These are phyloP conservation scores for Drosophila tani DNA, from an alignment of 1,140 invertebrate species.

Conservation along the genomic window DNA sequence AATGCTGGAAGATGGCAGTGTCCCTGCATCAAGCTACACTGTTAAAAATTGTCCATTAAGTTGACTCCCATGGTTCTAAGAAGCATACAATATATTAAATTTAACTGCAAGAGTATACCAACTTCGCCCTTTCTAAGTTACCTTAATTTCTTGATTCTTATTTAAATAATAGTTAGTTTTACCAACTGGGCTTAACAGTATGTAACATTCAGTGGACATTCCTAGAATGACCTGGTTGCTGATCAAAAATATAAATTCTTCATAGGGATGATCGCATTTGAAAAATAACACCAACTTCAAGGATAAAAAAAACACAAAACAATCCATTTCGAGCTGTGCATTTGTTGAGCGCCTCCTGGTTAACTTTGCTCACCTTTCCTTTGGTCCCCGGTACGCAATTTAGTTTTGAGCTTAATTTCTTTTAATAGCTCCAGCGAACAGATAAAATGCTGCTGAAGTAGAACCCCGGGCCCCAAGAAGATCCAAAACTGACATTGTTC, in stretches of 20 bases:
- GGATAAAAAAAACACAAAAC: not conserved
- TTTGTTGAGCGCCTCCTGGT: slow-evolving; percentile 23
- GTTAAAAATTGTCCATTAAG: not conserved
- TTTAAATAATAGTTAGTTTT: too few relatives aligned
- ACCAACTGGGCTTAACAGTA: too few relatives aligned
- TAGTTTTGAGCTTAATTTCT: slow-evolving; percentile 85
- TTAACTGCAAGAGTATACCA: not conserved
- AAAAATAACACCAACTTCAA: not conserved
- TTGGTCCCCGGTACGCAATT: slow-evolving; percentile 67
- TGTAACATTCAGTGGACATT: too few relatives aligned
- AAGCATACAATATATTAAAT: too few relatives aligned
- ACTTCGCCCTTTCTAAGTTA: too few relatives aligned
- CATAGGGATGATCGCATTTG: not conserved
- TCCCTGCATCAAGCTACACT: slow-evolving; percentile 12
- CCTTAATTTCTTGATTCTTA: too few relatives aligned
- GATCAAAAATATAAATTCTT: not conserved
- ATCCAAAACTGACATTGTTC: slow-evolving; percentile 42
- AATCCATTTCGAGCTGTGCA: not conserved
- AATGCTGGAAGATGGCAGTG: slow-evolving; percentile 41
- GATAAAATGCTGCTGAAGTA: slow-evolving; percentile 70
- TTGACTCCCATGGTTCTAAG: not conserved
- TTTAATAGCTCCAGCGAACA: slow-evolving; percentile 81
- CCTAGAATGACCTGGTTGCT: not conserved
- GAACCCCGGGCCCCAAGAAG: slow-evolving; percentile 30
- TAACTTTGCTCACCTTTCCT: slow-evolving; percentile 60